A percentile compares a stretch with the other conserved stretches of the same genome.
Evolutionary conservation across 2,113 vertebrate species (phyloP).

Genomic region (Odontophorus gujanensis): DNA sequence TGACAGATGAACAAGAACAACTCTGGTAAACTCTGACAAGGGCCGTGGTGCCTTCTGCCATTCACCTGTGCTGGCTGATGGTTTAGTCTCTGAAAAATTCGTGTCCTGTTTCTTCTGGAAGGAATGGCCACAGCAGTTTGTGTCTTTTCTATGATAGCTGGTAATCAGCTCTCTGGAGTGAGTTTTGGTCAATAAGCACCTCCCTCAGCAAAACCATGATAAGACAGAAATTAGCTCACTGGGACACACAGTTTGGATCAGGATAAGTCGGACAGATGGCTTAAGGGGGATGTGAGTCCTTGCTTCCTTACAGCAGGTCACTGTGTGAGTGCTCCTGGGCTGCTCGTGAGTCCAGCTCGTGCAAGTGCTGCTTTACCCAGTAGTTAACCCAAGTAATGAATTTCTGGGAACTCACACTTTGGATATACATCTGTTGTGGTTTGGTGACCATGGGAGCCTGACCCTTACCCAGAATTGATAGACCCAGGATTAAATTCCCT

Average conservation of each 20-base stretch:
- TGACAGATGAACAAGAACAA: conserved; percentile 76
- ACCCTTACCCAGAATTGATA: conserved; percentile 22
- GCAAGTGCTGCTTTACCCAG: neutral
- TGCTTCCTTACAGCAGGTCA: accelerated
- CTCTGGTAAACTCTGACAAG: conserved; percentile 59
- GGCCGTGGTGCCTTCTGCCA: neutral
- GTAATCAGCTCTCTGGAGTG: neutral
- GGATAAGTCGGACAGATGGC: neutral
- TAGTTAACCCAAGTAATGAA: accelerated
- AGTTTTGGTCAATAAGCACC: neutral
- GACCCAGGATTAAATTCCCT: neutral
- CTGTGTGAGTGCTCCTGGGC: neutral
- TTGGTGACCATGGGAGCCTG: neutral
- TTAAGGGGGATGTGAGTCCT: accelerated
- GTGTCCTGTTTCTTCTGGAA: neutral
- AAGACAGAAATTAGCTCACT: neutral
- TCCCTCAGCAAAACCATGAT: neutral
- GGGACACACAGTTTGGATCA: accelerated
- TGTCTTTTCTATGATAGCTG: neutral
- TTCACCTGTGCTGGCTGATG: neutral
- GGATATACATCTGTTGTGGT: neutral
- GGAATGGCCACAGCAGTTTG: neutral
- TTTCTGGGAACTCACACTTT: neutral
- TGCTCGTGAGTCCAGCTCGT: neutral
- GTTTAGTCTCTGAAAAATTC: neutral